These are phyloP conservation scores for Cheilosia pagana DNA, from an alignment of 2,888 invertebrate species.

Conservation along the genomic window DNA sequence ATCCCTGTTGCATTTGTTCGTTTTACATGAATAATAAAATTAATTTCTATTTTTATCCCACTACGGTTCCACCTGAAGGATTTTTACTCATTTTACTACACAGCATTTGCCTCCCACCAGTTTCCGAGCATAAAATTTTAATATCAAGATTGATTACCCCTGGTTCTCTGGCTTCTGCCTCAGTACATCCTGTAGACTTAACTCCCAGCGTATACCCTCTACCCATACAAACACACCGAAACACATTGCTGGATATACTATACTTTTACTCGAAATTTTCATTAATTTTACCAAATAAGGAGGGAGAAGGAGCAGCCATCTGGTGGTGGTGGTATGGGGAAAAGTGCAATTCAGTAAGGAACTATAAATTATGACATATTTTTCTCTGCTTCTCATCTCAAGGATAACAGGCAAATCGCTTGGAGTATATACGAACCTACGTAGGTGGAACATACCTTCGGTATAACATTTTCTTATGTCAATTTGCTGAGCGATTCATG, in stretches of 20 bases:
- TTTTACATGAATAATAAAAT: conserved; percentile 42
- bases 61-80: conserved; percentile 19
- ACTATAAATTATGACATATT: conserved; percentile 65
- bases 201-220: background rate
- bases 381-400: conserved; percentile 20
- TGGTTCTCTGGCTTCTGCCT: conserved; percentile 1
- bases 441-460: conserved; percentile 17
- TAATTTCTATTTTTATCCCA: conserved; percentile 41
- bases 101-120: conserved; percentile 12
- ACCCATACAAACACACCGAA: background rate
- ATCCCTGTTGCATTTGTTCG: conserved; percentile 25
- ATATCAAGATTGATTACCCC: conserved; percentile 70
- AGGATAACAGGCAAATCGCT: conserved; percentile 39
- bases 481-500: conserved; percentile 66
- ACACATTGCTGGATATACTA: conserved; percentile 26
- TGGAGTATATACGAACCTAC: background rate
- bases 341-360: conserved; percentile 52
- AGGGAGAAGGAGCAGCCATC: background rate
- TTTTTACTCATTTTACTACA: background rate
- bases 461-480: conserved; percentile 65
- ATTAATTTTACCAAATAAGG: conserved; percentile 51
- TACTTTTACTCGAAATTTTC: conserved; percentile 52
- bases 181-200: background rate
- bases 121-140: conserved; percentile 57
- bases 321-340: background rate